Base-by-base conservation (phyloP, 2,113 vertebrate species). In the Microcebus jonahi region DNA sequence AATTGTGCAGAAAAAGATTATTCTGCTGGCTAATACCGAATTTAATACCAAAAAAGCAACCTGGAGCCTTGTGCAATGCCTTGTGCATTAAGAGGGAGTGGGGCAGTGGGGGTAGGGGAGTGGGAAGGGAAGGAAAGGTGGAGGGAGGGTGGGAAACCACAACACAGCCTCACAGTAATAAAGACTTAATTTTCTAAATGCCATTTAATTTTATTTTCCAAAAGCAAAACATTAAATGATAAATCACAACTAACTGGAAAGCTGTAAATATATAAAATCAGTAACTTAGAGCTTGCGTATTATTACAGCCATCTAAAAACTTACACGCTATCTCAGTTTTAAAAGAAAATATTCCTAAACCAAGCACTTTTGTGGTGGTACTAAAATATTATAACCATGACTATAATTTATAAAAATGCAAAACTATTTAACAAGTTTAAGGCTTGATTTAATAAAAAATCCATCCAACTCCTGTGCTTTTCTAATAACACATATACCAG, bases 1-100 rank as follows among this genome's bases (percentile, higher is more conserved):
- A 98, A 98, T 97, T 98, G 98, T 98, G 98, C 98, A 98, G 98
- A 85, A 98, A 91, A 97, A 90, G 96, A 98, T 98, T 97, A 97
- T 97, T 97, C 97, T 98, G 98, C 98, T 98, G 97, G 97, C 97
- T 98, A 98, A 98, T 97, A 98, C 82, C 97, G 96, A 98, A 97
- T 90, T 93, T 96, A 94, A 96, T 96, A 96, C 34, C 79, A 98
- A 98, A 95, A 96, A 98, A 85, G 93, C 91, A 98, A 98, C 83
- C 91, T 98, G 96, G 98, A 98, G 96, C 96, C 97, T 76, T 73
- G 85, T 94, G n/a, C 81, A 98, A 96, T 93, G 96, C 96, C 96
- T 97, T 98, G 75, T 89, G 96, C 97, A 97, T 98, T 97, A 98
- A 71, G 97, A 97, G 65, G 96, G 94, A 76, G 36, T 15, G 23